These are phyloP conservation scores for Dinocampus coccinellae DNA, from an alignment of 2,888 invertebrate genomes.

Conservation along the genomic window DNA sequence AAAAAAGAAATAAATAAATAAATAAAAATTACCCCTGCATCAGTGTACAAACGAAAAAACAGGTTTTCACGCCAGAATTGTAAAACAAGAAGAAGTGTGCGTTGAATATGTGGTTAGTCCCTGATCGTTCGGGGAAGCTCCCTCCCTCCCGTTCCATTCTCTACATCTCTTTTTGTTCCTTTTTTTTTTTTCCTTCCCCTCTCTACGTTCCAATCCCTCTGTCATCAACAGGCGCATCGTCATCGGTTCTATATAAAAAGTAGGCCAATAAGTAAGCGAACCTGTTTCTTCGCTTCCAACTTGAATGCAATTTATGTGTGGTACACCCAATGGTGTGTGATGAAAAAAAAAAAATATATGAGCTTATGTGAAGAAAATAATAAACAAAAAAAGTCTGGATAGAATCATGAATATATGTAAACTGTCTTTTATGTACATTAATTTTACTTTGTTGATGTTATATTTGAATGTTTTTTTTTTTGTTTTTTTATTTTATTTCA, in stretches of 20 bases:
- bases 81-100: slow-evolving; percentile 15
- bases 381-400: neutral
- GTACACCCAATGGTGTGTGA: slow-evolving; percentile 13
- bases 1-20: too few species aligned
- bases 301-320: slow-evolving; percentile 52
- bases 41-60: slow-evolving; percentile 55
- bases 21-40: slow-evolving; percentile 37
- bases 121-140: neutral
- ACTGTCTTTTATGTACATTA: too few species aligned
- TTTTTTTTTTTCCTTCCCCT: neutral
- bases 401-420: slow-evolving; percentile 15
- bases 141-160: neutral
- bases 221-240: slow-evolving; percentile 12
- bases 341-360: too few species aligned
- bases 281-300: slow-evolving; percentile 53
- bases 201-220: neutral
- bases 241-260: slow-evolving; percentile 49
- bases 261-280: slow-evolving; percentile 60
- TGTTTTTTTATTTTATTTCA: slow-evolving; percentile 44
- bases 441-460: too few species aligned
- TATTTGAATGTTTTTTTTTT: neutral
- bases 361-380: too few species aligned
- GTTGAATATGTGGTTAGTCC: neutral
- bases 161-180: neutral
- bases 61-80: slow-evolving; percentile 49